Evolutionary conservation across 1,140 invertebrate genomes (phyloP).

Genomic region (Bactericera cockerelli): DNA sequence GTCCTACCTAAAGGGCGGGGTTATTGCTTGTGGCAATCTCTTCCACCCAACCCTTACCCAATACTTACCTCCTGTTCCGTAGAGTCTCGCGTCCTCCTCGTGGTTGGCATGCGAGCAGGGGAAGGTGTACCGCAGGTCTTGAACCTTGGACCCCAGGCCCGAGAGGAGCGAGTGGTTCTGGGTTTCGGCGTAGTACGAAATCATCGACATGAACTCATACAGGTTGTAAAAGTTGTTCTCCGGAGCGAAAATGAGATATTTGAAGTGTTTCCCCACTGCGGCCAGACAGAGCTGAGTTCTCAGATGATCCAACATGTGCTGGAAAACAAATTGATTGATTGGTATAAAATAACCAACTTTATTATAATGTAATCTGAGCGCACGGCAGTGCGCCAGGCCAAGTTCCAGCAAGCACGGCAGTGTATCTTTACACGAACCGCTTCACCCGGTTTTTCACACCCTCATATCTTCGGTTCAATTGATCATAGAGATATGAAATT

Average conservation of each 20-base stretch:
- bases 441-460: too few relatives aligned
- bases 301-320: conserved; percentile 58
- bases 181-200: conserved; percentile 52
- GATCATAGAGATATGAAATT: too few relatives aligned
- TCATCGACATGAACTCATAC: conserved; percentile 68
- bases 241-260: conserved; percentile 50
- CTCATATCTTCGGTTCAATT: too few relatives aligned
- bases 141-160: conserved; percentile 40
- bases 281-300: conserved; percentile 53
- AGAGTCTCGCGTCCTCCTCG: conserved; percentile 43
- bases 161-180: conserved; percentile 24
- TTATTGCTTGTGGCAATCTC: too few relatives aligned
- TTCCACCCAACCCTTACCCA: too few relatives aligned
- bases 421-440: too few relatives aligned
- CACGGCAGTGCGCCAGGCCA: background rate
- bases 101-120: conserved; percentile 51
- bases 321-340: too few relatives aligned
- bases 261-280: conserved; percentile 48
- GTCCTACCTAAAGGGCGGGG: too few relatives aligned
- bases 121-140: conserved; percentile 56
- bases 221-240: conserved; percentile 68
- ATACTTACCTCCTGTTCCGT: conserved; percentile 52
- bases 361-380: too few relatives aligned
- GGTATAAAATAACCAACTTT: too few relatives aligned
- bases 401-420: too few relatives aligned